These are phyloP conservation scores for Sebastes oblongus DNA, from an alignment of 2,797 vertebrate genomes.

Conservation along the genomic window DNA sequence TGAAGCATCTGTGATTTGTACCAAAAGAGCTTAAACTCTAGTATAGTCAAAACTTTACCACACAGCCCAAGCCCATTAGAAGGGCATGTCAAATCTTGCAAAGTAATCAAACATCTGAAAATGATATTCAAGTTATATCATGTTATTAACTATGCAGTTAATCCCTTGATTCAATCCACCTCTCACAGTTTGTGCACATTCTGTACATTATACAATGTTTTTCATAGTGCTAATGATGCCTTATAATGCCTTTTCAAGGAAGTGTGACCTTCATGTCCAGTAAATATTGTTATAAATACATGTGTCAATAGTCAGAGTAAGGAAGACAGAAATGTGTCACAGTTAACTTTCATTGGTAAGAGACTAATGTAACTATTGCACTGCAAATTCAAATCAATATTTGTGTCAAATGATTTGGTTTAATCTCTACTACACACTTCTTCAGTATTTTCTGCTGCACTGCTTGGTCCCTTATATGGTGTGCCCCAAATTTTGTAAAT, in stretches of 20 bases:
- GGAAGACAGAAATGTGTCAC: conserved; percentile 40
- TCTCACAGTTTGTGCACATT: neutral
- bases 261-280: neutral
- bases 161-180: neutral
- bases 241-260: conserved; percentile 13
- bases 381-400: conserved; percentile 11
- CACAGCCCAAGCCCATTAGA: neutral
- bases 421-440: neutral
- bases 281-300: conserved; percentile 16
- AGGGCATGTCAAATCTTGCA: neutral
- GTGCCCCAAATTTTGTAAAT: neutral
- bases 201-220: neutral
- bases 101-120: conserved; percentile 12
- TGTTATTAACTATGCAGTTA: neutral
- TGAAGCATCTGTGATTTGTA: neutral
- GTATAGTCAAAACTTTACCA: neutral
- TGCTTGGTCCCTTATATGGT: conserved; percentile 42
- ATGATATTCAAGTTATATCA: conserved; percentile 12
- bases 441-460: conserved; percentile 27
- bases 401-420: conserved; percentile 37
- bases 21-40: neutral
- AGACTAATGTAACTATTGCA: conserved; percentile 29
- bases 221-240: neutral
- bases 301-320: neutral
- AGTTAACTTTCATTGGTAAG: conserved; percentile 22